A percentile compares a stretch with the other conserved stretches of the same genome.
phyloP scores from a whole-genome alignment of 2,888 invertebrate species.

The Aleiodes alternator region DNA sequence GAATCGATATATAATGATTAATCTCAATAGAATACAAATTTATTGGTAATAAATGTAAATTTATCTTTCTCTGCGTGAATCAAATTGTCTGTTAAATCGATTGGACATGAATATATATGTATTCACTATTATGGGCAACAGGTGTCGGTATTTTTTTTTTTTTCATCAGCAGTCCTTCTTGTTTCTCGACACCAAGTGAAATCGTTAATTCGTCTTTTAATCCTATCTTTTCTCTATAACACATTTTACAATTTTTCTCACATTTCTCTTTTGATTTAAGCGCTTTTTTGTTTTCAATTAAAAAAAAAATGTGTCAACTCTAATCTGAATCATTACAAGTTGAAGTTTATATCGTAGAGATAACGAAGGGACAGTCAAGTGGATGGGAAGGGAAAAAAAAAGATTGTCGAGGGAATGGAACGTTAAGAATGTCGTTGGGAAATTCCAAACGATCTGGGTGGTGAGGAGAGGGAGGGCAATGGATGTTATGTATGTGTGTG shows the following conservation, averaged over 20 bases:
- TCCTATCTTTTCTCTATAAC: too few relatives aligned
- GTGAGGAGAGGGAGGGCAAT: not conserved
- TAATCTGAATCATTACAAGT: not conserved
- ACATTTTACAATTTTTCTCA: too few relatives aligned
- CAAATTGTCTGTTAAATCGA: constrained; percentile 19
- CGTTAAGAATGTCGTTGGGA: constrained; percentile 58
- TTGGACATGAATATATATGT: not conserved
- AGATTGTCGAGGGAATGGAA: constrained; percentile 45
- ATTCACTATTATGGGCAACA: constrained; percentile 44
- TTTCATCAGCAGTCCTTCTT: not conserved
- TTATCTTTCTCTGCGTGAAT: not conserved
- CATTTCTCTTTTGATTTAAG: too few relatives aligned
- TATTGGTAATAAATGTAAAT: too few relatives aligned
- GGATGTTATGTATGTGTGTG: constrained; percentile 14
- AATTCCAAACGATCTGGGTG: constrained; percentile 57
- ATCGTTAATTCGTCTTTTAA: too few relatives aligned
- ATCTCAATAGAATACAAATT: too few relatives aligned
- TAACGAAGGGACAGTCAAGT: constrained; percentile 36
- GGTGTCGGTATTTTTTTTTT: constrained; percentile 44
- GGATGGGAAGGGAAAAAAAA: constrained; percentile 30
- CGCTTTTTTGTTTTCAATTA: too few relatives aligned
- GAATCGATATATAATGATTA: too few relatives aligned
- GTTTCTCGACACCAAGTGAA: too few relatives aligned
- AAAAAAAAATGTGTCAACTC: not conserved
- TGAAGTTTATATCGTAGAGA: constrained; percentile 26